These are phyloP conservation scores for Gari tellinella DNA, from an alignment of 2,888 invertebrate species.

Conservation along the genomic window DNA sequence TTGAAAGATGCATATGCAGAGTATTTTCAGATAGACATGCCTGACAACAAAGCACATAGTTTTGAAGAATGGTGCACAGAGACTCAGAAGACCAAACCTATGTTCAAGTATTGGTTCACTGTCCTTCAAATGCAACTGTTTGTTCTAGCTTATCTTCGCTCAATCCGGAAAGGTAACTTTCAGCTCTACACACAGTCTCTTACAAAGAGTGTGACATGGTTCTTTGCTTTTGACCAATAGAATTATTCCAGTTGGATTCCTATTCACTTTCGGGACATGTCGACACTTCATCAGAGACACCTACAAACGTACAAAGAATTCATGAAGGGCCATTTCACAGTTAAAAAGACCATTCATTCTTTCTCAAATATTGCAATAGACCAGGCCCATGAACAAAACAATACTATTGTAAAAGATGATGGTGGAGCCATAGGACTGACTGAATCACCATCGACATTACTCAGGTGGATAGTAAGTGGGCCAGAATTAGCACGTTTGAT, in stretches of 20 bases:
- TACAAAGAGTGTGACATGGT: conserved; percentile 14
- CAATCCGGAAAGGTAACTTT: conserved; percentile 34
- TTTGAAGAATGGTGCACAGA: conserved; percentile 16
- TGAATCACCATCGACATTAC: conserved; percentile 50
- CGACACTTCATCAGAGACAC: conserved; percentile 43
- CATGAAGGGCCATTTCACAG: conserved; percentile 52
- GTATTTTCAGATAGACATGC: neutral
- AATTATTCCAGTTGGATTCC: conserved; percentile 65
- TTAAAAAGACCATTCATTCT: conserved; percentile 50
- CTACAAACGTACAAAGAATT: conserved; percentile 50
- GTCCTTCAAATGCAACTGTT: conserved; percentile 25
- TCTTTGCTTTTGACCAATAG: conserved; percentile 41
- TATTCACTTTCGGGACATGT: conserved; percentile 61
- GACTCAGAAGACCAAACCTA: conserved; percentile 7
- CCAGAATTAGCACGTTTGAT: conserved; percentile 42
- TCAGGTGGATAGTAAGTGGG: conserved; percentile 67
- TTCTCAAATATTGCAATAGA: conserved; percentile 60
- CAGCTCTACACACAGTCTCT: conserved; percentile 24
- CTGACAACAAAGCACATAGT: neutral
- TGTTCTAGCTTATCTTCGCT: conserved; percentile 20
- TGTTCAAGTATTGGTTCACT: conserved; percentile 45
- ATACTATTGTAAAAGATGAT: conserved; percentile 65
- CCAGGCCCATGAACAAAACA: conserved; percentile 66
- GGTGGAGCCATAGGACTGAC: conserved; percentile 61
- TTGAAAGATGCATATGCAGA: conserved; percentile 5